phyloP scores from a whole-genome alignment of 2,888 invertebrate species.

The Marasmarcha lunaedactyla region DNA sequence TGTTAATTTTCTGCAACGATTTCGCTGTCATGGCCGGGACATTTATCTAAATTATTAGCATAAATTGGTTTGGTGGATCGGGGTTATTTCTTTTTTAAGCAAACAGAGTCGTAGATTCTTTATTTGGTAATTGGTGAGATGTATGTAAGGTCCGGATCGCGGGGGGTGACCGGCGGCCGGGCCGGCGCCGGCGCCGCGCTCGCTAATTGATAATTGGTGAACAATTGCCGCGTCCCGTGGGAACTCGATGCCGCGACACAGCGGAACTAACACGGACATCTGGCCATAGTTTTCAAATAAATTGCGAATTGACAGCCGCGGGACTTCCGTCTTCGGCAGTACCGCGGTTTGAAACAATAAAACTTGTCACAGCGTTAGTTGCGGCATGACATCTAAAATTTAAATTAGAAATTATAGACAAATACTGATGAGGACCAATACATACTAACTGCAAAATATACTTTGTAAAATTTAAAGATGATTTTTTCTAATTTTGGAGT shows the following conservation, averaged over 20 bases:
- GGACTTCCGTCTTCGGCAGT: not conserved
- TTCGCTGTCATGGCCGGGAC: not conserved
- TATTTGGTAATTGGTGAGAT: too few relatives aligned
- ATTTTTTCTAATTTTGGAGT: too few relatives aligned
- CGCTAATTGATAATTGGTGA: not conserved
- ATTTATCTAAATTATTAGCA: not conserved
- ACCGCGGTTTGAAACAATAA: not conserved
- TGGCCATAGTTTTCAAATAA: not conserved
- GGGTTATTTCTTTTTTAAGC: not conserved
- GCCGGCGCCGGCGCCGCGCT: conserved; percentile 3
- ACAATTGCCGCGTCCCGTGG: not conserved
- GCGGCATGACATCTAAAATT: too few relatives aligned
- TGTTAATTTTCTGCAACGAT: not conserved
- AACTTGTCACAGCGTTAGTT: too few relatives aligned
- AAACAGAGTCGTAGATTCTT: not conserved
- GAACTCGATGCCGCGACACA: not conserved
- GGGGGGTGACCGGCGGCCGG: not conserved
- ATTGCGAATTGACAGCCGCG: not conserved
- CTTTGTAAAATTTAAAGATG: too few relatives aligned
- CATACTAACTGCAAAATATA: too few relatives aligned
- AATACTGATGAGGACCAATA: too few relatives aligned
- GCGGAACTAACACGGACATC: conserved; percentile 8
- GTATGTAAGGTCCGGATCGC: not conserved
- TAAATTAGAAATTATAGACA: too few relatives aligned
- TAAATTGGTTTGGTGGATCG: not conserved